These are phyloP conservation scores for Hyles lineata DNA, from an alignment of 2,888 invertebrate genomes.

Conservation along the genomic window DNA sequence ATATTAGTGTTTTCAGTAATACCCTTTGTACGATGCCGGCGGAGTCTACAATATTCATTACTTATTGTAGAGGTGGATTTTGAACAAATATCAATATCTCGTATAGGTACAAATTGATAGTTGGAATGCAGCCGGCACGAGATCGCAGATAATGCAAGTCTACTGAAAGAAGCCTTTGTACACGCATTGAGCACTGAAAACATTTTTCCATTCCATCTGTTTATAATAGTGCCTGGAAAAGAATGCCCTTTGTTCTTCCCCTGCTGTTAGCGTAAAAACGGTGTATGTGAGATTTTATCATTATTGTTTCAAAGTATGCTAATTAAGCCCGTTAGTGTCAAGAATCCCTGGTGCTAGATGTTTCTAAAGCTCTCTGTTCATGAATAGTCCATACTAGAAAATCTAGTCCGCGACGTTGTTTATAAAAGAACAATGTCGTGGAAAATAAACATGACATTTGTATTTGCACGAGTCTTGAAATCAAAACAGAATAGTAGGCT, in stretches of 20 bases:
- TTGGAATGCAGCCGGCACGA: slow-evolving; percentile 2
- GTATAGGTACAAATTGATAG: slow-evolving; percentile 21
- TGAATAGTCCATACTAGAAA: neutral
- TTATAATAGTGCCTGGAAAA: slow-evolving; percentile 18
- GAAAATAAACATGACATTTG: too few relatives aligned
- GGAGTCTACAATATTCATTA: slow-evolving; percentile 22
- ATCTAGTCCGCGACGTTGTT: neutral
- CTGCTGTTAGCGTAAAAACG: neutral
- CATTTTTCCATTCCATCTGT: slow-evolving; percentile 24
- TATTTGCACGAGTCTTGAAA: neutral
- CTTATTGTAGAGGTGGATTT: neutral
- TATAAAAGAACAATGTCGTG: too few relatives aligned
- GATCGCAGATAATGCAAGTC: slow-evolving; percentile 14
- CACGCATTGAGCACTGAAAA: slow-evolving; percentile 25
- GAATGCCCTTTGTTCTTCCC: slow-evolving; percentile 14
- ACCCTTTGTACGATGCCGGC: slow-evolving; percentile 22
- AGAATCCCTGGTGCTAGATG: neutral
- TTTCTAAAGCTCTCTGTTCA: neutral
- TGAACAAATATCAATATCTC: neutral
- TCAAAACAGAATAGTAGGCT: neutral
- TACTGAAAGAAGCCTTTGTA: slow-evolving; percentile 19
- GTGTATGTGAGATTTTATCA: slow-evolving; percentile 2
- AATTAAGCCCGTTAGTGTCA: slow-evolving; percentile 6
- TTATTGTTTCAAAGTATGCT: neutral
- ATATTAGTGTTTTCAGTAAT: slow-evolving; percentile 8